phyloP scores from a whole-genome alignment of 2,797 vertebrate genomes.

The Podarcis lilfordi region DNA sequence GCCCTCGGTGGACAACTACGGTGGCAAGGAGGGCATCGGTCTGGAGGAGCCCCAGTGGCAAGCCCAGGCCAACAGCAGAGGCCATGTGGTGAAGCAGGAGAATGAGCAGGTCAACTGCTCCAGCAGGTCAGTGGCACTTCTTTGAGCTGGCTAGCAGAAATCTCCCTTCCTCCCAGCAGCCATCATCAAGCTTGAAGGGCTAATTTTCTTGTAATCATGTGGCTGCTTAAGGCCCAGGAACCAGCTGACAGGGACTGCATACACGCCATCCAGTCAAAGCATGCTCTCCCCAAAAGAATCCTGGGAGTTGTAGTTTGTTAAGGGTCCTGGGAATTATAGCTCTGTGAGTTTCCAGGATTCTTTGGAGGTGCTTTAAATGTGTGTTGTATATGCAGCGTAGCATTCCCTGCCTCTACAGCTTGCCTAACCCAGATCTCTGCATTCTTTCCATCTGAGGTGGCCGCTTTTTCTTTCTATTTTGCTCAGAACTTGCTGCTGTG shows the following conservation, averaged over 20 bases:
- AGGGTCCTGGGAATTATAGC: too few species aligned
- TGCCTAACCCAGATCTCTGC: not conserved
- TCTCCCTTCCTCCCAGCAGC: too few species aligned
- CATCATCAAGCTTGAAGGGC: not conserved
- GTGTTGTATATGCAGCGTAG: not conserved
- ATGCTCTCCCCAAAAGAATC: too few species aligned
- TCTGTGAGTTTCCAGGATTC: too few species aligned
- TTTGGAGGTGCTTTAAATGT: too few species aligned
- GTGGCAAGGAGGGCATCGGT: constrained; percentile 78
- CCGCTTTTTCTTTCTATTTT: too few species aligned
- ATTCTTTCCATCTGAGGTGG: not conserved
- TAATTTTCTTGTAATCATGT: not conserved
- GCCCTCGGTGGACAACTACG: constrained; percentile 74
- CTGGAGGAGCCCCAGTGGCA: constrained; percentile 79
- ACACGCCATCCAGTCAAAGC: too few species aligned
- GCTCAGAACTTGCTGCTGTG: not conserved
- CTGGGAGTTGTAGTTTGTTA: too few species aligned
- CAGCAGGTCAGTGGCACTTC: constrained; percentile 76
- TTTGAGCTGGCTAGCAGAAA: too few species aligned
- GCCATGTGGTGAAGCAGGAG: constrained; percentile 74
- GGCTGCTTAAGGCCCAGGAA: not conserved
- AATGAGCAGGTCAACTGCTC: constrained; percentile 83
- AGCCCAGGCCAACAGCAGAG: constrained; percentile 57
- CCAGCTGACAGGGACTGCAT: not conserved
- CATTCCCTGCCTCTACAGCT: not conserved